phyloP scores from a whole-genome alignment of 2,797 vertebrate genomes.

The Cyprinodon diabolis region DNA sequence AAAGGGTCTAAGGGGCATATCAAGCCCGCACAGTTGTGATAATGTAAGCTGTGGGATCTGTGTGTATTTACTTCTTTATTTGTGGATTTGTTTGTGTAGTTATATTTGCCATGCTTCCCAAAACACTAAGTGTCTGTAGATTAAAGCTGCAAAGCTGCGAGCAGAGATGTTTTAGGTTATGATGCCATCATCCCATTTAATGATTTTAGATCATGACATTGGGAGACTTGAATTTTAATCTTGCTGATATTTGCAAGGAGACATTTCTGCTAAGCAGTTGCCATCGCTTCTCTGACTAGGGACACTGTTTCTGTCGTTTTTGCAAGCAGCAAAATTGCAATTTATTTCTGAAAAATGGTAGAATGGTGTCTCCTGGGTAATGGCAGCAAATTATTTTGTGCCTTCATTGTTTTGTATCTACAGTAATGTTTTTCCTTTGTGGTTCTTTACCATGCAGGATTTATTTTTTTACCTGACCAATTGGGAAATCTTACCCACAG shows the following conservation, averaged over 20 bases:
- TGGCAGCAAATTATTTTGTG: too few species aligned
- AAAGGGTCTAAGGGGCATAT: constrained; percentile 12
- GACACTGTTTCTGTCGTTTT: neutral
- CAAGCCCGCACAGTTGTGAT: constrained; percentile 20
- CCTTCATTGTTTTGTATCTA: neutral
- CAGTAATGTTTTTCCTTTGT: neutral
- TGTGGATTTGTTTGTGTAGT: neutral
- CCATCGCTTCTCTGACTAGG: neutral
- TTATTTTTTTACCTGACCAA: neutral
- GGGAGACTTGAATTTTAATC: neutral
- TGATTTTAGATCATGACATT: neutral
- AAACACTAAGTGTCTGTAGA: neutral
- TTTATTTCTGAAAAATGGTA: neutral
- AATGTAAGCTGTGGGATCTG: constrained; percentile 28
- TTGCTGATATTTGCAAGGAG: constrained; percentile 8
- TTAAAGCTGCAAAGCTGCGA: neutral
- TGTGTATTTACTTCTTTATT: neutral
- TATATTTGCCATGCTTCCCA: neutral
- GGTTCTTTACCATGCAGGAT: neutral
- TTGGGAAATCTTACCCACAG: neutral
- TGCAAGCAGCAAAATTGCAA: neutral
- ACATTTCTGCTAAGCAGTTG: neutral
- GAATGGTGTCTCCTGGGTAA: neutral
- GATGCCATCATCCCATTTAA: neutral
- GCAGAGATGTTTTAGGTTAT: neutral